Conservation (phyloP, 2,797 vertebrate genomes). For the Naso thynnoides region DNA sequence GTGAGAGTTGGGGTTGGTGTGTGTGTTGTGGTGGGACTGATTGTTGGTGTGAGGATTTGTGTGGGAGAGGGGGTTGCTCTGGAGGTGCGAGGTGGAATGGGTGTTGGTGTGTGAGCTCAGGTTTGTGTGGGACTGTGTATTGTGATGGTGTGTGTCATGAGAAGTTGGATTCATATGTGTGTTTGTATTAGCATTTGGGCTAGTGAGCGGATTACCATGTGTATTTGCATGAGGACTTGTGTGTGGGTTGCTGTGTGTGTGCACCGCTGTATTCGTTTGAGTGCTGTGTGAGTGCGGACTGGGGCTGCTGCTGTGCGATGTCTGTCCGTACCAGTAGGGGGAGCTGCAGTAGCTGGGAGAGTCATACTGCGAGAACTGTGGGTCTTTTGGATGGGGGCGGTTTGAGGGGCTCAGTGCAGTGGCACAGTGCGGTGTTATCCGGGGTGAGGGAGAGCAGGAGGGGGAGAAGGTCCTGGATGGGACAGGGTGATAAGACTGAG, state of each 20-base stretch:
- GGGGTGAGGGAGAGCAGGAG: conserved; percentile 92
- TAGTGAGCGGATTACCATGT: conserved; percentile 61
- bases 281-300: conserved; percentile 90
- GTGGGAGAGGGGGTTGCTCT: conserved; percentile 69
- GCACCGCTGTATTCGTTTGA: conserved; percentile 73
- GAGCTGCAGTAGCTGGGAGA: conserved; percentile 97
- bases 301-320: conserved; percentile 90
- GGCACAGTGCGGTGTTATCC: conserved; percentile 85
- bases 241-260: conserved; percentile 73
- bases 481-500: conserved; percentile 86
- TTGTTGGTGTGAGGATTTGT: conserved; percentile 67
- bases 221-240: conserved; percentile 86
- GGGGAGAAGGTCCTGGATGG: conserved; percentile 95
- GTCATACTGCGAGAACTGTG: conserved; percentile 95
- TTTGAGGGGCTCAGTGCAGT: conserved; percentile 84
- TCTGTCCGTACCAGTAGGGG: conserved; percentile 95
- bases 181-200: conserved; percentile 65
- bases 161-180: conserved; percentile 62
- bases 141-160: conserved; percentile 74
- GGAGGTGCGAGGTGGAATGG: conserved; percentile 63
- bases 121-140: conserved; percentile 62
- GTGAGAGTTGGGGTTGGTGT: conserved; percentile 58
- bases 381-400: conserved; percentile 84
- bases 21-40: conserved; percentile 82
- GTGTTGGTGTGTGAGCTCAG: conserved; percentile 68